phyloP scores from a whole-genome alignment of 2,797 vertebrate species.

The Cossypha dichroa region DNA sequence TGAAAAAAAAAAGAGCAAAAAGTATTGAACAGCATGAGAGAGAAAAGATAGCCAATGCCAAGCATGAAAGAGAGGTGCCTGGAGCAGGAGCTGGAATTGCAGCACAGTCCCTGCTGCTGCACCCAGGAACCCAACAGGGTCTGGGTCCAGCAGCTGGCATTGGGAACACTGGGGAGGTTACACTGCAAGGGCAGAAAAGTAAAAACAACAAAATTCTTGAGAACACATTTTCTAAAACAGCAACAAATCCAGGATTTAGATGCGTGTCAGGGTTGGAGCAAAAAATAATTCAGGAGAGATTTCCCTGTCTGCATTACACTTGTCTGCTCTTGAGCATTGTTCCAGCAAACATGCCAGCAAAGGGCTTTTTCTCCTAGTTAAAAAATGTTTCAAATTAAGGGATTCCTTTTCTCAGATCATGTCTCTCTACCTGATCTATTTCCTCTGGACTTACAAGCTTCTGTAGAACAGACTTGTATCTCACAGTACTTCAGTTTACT shows the following conservation, averaged over 20 bases:
- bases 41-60: not conserved
- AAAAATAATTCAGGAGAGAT: not conserved
- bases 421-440: not conserved
- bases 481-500: not conserved
- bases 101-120: not conserved
- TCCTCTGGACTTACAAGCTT: not conserved
- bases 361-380: not conserved
- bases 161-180: not conserved
- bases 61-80: not conserved
- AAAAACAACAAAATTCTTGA: not conserved
- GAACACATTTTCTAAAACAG: not conserved
- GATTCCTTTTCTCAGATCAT: not conserved
- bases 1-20: not conserved
- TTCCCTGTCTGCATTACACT: not conserved
- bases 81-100: not conserved
- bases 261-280: not conserved
- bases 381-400: not conserved
- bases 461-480: not conserved
- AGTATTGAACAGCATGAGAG: not conserved
- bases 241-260: not conserved
- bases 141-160: not conserved
- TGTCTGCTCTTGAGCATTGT: not conserved
- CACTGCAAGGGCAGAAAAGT: not conserved
- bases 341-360: not conserved
- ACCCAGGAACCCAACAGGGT: rapidly evolving